Evolutionary conservation across 1,140 invertebrate species (phyloP), one percentile per base, ranked within the genome.

Genomic region (Phymorhynchus buccinoides): DNA sequence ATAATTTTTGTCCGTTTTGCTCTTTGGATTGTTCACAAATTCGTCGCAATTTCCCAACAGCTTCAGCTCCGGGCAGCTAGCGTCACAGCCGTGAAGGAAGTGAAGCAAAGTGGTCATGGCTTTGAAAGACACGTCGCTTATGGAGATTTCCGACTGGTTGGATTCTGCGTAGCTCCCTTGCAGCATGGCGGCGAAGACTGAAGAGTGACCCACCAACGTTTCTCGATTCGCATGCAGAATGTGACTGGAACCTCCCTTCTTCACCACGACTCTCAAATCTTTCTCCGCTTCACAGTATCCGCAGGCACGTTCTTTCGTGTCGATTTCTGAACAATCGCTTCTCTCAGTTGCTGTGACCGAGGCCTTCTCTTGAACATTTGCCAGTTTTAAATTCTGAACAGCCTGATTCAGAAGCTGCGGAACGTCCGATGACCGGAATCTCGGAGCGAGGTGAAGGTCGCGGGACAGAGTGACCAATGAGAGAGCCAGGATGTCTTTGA

Each of bases 161-260:
- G 89, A 86, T 48, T 91, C 90, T 3, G 86, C 80, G 80, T 89
- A 91, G 79, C 89, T 84, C 1, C 90, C 89, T 32, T 85, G 83
- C 71, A 91, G 82, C 90, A 91, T 91, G 82, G 90, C 90, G 3
- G 87, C 48, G 84, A 91, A 91, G 68, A 91, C 85, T 4, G 86
- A 73, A 27, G 89, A 91, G 16, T 84, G 85, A 30, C 71, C 71
- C 16, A 86, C 75, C 37, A 91, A 37, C 1, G 35, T 77, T 77
- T 85, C 80, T 73, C 87, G 81, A 35, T 81, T 86, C 22, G 84
- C 88, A 27, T 27, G 41, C 39, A 90, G 22, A 41, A 87, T 84
- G 22, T 83, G 30, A n/a, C 82, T 30, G n/a, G 82, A 78, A 22
- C 66, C 44, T n/a, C 41, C 62, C 37, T 80, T 77, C 27, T 30